Base-by-base conservation (phyloP, 2,797 vertebrate species). In the Macropus fuliginosus region DNA sequence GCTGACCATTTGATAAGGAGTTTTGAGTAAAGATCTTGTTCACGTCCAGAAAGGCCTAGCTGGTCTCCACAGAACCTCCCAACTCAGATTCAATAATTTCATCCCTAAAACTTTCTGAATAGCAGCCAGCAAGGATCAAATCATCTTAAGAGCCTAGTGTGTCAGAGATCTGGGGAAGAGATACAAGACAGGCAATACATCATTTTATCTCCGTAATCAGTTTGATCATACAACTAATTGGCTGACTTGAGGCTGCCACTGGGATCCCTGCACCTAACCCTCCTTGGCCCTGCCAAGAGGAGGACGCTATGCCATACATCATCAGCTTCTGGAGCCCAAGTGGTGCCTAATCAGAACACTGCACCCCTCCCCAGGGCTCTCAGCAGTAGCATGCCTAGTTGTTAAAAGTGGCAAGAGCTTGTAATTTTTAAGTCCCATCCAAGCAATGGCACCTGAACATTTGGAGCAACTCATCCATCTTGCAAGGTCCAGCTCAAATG, bases 151-250 rank as follows among this genome's bases (percentile, higher is more conserved):
- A 96, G 90, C 91, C 94, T 96, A 96, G 34, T 90, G 28, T 91
- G 81, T 97, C 95, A 97, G 93, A 95, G 94, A 95, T 95, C 93
- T 95, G 52, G 57, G 24, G 52, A 95, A 93, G 96, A 94, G 97
- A 97, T 97, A 96, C 62, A 95, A 96, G 96, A 95, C 95, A 93
- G 94, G 93, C 94, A 96, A 98, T 97, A 94, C 95, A 97, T 97
- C 97, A 97, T 95, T 97, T 94, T 59, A 97, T 97, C 95, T 93
- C 57, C 90, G 96, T 97, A 97, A 97, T 97, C 92, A 92, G 96
- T 97, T 98, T 97, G 96, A 94, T 96, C 81, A 94, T 95, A 93
- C 54, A 91, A 94, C 92, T 91, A 90, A 95, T 95, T 40, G 96
- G 92, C 94, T 97, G 91, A 90, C 87, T 97, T 96, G 93, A 74